Conservation (phyloP, 2,888 invertebrate genomes). For the Eudemis profundana region DNA sequence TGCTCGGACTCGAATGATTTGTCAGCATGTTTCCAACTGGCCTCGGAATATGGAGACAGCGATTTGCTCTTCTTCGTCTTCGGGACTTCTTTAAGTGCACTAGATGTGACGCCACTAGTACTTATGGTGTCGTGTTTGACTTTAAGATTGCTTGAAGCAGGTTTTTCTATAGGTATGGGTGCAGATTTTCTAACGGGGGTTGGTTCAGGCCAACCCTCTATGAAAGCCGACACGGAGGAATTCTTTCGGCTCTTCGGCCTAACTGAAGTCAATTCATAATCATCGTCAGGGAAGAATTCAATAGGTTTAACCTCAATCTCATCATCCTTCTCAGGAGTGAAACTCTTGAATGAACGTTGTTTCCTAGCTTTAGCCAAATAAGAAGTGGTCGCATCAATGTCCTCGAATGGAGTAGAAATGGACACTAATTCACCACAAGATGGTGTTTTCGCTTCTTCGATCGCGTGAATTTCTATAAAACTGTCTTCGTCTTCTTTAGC, state of each 20-base stretch:
- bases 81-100: slow-evolving; percentile 57
- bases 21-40: slow-evolving; percentile 59
- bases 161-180: slow-evolving; percentile 31
- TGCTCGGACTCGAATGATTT: slow-evolving; percentile 61
- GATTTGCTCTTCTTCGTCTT: slow-evolving; percentile 71
- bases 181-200: slow-evolving; percentile 48
- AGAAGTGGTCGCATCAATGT: slow-evolving; percentile 62
- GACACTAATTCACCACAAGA: slow-evolving; percentile 74
- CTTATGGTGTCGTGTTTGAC: slow-evolving; percentile 41
- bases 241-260: slow-evolving; percentile 32
- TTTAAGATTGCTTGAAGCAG: slow-evolving; percentile 26
- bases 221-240: slow-evolving; percentile 42
- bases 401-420: slow-evolving; percentile 72
- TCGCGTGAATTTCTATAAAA: slow-evolving; percentile 80
- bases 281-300: slow-evolving; percentile 46
- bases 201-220: slow-evolving; percentile 51
- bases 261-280: slow-evolving; percentile 31
- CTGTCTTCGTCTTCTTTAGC: slow-evolving; percentile 74
- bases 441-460: slow-evolving; percentile 71
- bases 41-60: slow-evolving; percentile 64
- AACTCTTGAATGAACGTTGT: slow-evolving; percentile 64
- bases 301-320: slow-evolving; percentile 53
- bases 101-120: slow-evolving; percentile 50
- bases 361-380: slow-evolving; percentile 67
- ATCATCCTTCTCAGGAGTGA: slow-evolving; percentile 62